phyloP scores from a whole-genome alignment of 2,888 invertebrate genomes.

The Xestoiulus laeticollis region DNA sequence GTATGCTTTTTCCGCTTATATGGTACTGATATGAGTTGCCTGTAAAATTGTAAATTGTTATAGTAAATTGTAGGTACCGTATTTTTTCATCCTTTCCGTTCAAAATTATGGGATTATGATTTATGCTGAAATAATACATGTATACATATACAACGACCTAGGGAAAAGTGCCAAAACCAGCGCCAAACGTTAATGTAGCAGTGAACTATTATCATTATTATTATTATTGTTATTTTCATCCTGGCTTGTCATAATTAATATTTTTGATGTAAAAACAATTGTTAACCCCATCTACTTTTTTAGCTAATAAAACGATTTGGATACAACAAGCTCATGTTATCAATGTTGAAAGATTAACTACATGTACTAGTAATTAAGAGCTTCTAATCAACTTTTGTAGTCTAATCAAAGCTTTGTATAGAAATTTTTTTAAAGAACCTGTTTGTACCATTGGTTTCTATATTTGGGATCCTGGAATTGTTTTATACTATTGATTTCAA shows the following conservation, averaged over 20 bases:
- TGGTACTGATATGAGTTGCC: neutral
- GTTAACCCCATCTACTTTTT: neutral
- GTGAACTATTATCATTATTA: neutral
- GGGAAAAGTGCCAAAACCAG: neutral
- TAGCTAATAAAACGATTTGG: constrained; percentile 13
- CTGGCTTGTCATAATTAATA: neutral
- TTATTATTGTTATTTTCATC: neutral
- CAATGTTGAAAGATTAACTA: neutral
- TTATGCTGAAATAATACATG: neutral
- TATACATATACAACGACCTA: neutral
- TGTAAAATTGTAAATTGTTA: neutral
- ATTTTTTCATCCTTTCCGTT: neutral
- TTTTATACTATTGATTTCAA: too few relatives aligned
- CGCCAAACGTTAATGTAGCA: neutral
- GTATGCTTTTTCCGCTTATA: neutral
- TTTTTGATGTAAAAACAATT: neutral
- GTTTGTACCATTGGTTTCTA: too few relatives aligned
- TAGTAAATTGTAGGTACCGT: neutral
- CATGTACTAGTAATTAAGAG: too few relatives aligned
- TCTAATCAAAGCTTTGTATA: too few relatives aligned
- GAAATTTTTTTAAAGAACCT: too few relatives aligned
- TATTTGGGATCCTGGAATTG: too few relatives aligned
- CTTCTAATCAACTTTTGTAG: too few relatives aligned
- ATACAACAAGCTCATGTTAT: neutral
- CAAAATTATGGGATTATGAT: neutral